These are phyloP conservation scores for Mimachlamys varia DNA, from an alignment of 2,888 invertebrate species.

Conservation along the genomic window DNA sequence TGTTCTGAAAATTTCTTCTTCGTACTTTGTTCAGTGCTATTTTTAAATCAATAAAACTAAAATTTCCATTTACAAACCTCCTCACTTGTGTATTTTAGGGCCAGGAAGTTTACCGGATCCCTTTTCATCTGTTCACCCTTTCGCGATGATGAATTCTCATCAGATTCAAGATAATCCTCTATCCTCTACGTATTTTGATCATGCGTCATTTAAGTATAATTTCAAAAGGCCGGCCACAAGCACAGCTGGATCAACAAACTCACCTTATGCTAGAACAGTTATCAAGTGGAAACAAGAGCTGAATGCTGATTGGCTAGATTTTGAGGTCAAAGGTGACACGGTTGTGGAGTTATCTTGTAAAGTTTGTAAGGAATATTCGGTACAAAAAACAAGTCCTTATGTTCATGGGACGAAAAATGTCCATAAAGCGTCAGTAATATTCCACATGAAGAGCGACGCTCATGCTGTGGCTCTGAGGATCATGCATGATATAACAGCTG, in stretches of 20 bases:
- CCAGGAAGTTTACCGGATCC: conserved; percentile 24
- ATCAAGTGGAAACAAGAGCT: conserved; percentile 26
- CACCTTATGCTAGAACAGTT: conserved; percentile 23
- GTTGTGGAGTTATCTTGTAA: conserved; percentile 13
- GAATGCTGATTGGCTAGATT: conserved; percentile 31
- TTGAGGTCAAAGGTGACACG: conserved; percentile 20
- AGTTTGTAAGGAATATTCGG: conserved; percentile 22
- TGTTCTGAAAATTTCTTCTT: neutral
- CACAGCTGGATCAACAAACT: neutral
- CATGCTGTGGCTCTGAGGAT: neutral
- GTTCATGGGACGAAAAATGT: neutral
- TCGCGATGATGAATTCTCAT: neutral
- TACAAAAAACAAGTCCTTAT: conserved; percentile 4
- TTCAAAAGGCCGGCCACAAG: neutral
- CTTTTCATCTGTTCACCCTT: neutral
- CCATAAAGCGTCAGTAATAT: neutral
- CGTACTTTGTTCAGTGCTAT: neutral
- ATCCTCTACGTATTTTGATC: neutral
- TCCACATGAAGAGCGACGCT: conserved; percentile 9
- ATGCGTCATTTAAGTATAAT: neutral
- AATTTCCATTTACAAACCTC: conserved; percentile 8
- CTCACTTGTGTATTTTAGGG: conserved; percentile 23
- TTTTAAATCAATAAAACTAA: neutral
- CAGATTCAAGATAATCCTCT: neutral
- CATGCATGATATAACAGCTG: neutral